Percentiles rank a stretch among this genome's conserved stretches.
phyloP scores from a whole-genome alignment of 1,140 invertebrate species.

The Ceratina calcarata region DNA sequence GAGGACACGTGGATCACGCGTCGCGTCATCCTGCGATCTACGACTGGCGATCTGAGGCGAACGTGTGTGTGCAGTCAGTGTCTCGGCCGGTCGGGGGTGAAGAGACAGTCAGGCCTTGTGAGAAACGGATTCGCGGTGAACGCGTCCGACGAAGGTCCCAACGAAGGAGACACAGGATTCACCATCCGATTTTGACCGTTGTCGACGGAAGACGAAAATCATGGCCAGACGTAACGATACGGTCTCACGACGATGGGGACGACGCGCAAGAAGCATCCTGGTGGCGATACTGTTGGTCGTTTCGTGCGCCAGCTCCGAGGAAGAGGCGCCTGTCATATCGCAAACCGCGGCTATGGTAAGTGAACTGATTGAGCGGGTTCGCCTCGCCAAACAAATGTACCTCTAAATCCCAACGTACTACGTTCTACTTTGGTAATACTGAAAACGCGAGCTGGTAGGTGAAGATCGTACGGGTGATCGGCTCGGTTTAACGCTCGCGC shows the following conservation, averaged over 20 bases:
- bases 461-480: no score
- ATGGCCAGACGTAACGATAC: constrained; percentile 35
- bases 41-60: not conserved
- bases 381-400: no score
- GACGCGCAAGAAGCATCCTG: constrained; percentile 30
- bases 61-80: constrained; percentile 22
- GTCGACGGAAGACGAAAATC: not conserved
- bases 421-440: no score
- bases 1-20: not conserved
- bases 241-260: no score
- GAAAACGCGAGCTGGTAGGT: not conserved
- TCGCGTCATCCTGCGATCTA: constrained; percentile 23
- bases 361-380: not conserved
- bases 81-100: constrained; percentile 10
- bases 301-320: not conserved
- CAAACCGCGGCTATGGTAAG: constrained; percentile 44
- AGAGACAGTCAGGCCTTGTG: not conserved
- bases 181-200: not conserved
- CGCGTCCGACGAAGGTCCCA: no score
- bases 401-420: no score
- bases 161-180: no score
- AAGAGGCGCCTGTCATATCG: not conserved
- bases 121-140: not conserved
- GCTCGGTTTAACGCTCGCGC: no score
- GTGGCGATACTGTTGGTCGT: constrained; percentile 10